These are phyloP conservation scores for Dioctria linearis DNA, from an alignment of 2,888 invertebrate genomes.

Conservation along the genomic window DNA sequence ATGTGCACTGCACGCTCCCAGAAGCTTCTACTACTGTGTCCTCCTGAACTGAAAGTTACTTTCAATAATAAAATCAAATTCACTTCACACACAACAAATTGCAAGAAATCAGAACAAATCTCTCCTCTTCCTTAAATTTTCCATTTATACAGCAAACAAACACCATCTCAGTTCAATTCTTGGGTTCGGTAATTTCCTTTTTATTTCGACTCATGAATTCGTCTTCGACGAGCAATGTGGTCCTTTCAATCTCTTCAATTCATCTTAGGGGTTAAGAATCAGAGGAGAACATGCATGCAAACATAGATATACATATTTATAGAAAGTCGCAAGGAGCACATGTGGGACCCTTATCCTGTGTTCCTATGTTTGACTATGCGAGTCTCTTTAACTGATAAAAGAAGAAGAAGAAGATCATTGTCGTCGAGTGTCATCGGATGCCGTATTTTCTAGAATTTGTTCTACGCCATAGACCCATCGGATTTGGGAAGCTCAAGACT, in stretches of 20 bases:
- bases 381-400: slow-evolving; percentile 23
- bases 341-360: neutral
- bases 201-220: slow-evolving; percentile 25
- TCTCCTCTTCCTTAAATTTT: slow-evolving; percentile 35
- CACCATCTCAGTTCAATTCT: neutral
- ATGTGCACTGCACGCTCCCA: neutral
- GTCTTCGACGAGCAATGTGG: neutral
- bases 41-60: slow-evolving; percentile 1
- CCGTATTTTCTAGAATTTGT: slow-evolving; percentile 30
- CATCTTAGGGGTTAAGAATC: slow-evolving; percentile 21
- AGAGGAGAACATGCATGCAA: too few relatives aligned
- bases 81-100: slow-evolving; percentile 42
- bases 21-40: neutral
- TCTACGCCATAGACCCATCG: neutral
- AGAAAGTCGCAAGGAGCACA: slow-evolving; percentile 22
- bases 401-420: slow-evolving; percentile 25
- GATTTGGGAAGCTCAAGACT: slow-evolving; percentile 32
- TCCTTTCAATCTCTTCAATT: slow-evolving; percentile 27
- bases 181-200: slow-evolving; percentile 19
- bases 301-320: too few relatives aligned
- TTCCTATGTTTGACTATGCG: neutral
- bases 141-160: neutral
- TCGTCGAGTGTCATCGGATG: slow-evolving; percentile 11
- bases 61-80: slow-evolving; percentile 51
- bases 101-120: slow-evolving; percentile 48